Evolutionary conservation across 2,113 vertebrate species (phyloP).

Genomic region (Pituophis catenifer): DNA sequence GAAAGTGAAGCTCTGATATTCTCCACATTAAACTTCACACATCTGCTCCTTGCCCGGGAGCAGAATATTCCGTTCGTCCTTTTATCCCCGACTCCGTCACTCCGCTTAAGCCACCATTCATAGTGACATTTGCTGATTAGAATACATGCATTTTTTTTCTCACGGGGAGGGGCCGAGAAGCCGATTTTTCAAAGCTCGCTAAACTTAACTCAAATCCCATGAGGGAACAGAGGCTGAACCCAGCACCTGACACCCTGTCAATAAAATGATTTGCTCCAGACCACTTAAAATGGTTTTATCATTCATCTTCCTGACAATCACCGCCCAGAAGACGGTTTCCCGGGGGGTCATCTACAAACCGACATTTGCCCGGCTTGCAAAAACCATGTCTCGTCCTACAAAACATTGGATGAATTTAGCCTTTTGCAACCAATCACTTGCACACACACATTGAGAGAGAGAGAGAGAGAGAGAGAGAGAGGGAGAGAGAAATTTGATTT

Average conservation of each 20-base stretch:
- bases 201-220: conserved; percentile 67
- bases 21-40: not conserved
- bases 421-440: conserved; percentile 27
- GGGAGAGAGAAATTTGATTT: conserved; percentile 42
- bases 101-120: not conserved
- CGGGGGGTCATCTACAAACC: conserved; percentile 24
- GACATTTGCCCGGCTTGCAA: not conserved
- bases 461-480: not conserved
- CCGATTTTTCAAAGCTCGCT: conserved; percentile 43
- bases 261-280: conserved; percentile 64
- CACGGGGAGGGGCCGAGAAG: too few species aligned
- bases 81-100: not conserved
- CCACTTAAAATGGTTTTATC: conserved; percentile 71
- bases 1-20: not conserved
- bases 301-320: conserved; percentile 72
- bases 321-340: conserved; percentile 44
- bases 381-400: not conserved
- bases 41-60: not conserved
- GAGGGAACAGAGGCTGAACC: conserved; percentile 58
- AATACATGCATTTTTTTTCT: not conserved
- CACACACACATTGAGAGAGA: fast-evolving
- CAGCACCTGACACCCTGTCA: conserved; percentile 71
- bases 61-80: not conserved
- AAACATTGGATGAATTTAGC: not conserved
- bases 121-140: not conserved